Conservation (phyloP, 2,113 vertebrate genomes). For the Xiphophorus couchianus region DNA sequence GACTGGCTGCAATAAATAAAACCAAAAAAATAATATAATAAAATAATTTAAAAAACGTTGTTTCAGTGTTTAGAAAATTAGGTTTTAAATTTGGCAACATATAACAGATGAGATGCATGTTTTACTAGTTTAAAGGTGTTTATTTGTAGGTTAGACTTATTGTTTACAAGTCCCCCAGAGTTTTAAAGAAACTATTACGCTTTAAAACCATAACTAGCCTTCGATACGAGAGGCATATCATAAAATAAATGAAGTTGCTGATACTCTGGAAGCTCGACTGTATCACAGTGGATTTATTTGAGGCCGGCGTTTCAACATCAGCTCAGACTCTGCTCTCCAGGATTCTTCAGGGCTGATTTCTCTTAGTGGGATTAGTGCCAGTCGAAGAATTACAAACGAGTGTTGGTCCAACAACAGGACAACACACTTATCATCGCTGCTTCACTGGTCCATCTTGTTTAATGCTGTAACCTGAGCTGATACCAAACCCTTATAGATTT, state of each 20-base stretch:
- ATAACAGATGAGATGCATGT: no score
- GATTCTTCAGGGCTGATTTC: not conserved
- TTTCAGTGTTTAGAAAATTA: no score
- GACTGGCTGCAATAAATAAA: not conserved
- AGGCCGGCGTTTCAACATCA: not conserved
- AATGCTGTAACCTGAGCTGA: conserved; percentile 1
- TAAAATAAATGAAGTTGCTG: not conserved
- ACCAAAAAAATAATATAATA: not conserved
- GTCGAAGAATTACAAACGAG: conserved; percentile 13
- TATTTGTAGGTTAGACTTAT: no score
- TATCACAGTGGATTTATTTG: conserved; percentile 3
- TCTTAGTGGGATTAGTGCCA: conserved; percentile 15
- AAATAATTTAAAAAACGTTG: not conserved
- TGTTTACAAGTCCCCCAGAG: no score
- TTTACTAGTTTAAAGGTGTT: no score
- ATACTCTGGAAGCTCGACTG: not conserved
- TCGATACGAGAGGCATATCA: not conserved
- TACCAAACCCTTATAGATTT: not conserved
- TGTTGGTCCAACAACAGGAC: conserved; percentile 21
- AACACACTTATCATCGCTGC: not conserved
- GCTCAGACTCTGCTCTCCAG: not conserved
- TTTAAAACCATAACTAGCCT: no score
- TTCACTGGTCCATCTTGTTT: conserved; percentile 3
- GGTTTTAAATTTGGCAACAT: no score
- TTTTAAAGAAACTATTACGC: no score